Evolutionary conservation across 2,113 vertebrate genomes (phyloP).

Genomic region (Cyprinus carpio): DNA sequence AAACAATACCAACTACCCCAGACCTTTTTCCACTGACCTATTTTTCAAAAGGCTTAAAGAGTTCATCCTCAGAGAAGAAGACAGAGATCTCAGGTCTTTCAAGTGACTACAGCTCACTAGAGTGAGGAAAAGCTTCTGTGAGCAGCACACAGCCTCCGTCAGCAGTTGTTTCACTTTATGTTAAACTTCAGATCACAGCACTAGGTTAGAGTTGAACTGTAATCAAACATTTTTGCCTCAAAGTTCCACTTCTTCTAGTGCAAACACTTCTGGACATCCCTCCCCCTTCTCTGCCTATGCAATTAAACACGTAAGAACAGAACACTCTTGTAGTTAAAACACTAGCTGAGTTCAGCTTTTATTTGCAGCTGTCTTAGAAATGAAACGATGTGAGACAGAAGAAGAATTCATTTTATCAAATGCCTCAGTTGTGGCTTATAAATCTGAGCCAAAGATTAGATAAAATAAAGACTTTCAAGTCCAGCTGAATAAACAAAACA

Average conservation of each 20-base stretch:
- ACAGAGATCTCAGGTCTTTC: conserved; percentile 48
- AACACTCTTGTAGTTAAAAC: not conserved
- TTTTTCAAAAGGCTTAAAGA: conserved; percentile 65
- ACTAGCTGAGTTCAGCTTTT: not conserved
- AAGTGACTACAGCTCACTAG: conserved; percentile 11
- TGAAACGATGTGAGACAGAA: not conserved
- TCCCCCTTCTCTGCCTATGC: not conserved
- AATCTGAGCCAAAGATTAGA: conserved; percentile 28
- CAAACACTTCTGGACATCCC: not conserved
- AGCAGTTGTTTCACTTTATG: not conserved
- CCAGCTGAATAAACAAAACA: conserved; percentile 41
- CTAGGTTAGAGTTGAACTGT: not conserved
- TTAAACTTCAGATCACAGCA: not conserved
- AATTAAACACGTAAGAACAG: conserved; percentile 17
- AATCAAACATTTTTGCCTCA: not conserved
- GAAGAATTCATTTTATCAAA: not conserved
- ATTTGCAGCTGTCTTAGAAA: not conserved
- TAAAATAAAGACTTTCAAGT: conserved; percentile 26
- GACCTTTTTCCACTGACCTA: conserved; percentile 78
- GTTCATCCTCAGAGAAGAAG: conserved; percentile 40
- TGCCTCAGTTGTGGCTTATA: conserved; percentile 6
- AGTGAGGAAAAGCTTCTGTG: not conserved
- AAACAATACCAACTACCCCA: conserved; percentile 70
- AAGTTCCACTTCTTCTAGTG: not conserved
- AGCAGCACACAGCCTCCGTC: not conserved